phyloP scores from a whole-genome alignment of 1,140 invertebrate genomes.

The Zeugodacus cucurbitae region DNA sequence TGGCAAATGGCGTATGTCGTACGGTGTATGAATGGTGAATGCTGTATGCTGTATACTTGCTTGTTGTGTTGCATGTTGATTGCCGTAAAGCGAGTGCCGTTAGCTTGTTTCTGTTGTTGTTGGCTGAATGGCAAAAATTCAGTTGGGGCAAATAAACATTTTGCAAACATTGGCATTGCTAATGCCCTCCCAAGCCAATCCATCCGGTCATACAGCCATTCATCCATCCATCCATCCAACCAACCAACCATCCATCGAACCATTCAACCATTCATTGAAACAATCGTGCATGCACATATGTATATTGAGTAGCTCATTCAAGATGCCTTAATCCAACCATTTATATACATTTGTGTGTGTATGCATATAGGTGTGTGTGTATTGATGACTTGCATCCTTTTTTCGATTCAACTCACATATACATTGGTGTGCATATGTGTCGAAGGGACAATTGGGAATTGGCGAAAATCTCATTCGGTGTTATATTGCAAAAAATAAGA shows the following conservation, averaged over 20 bases:
- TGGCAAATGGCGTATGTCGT: conserved; percentile 34
- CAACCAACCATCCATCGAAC: not conserved
- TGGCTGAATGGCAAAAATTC: conserved; percentile 36
- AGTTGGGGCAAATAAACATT: conserved; percentile 44
- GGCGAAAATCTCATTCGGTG: conserved; percentile 6
- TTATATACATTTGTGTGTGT: not conserved
- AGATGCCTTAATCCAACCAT: not conserved
- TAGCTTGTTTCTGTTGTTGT: not conserved
- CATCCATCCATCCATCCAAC: not conserved
- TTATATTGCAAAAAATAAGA: not conserved
- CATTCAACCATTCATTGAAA: not conserved
- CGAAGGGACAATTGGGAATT: conserved; percentile 21
- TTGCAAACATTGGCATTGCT: conserved; percentile 32
- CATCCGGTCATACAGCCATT: not conserved
- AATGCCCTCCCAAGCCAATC: conserved; percentile 24
- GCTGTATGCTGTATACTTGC: not conserved
- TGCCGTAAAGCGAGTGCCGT: not conserved
- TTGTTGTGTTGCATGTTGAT: not conserved
- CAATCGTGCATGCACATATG: too few species aligned
- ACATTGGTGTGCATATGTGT: not conserved
- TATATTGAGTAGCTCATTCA: not conserved
- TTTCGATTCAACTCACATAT: conserved; percentile 2
- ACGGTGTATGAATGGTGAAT: not conserved
- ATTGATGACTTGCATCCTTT: not conserved
- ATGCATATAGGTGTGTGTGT: not conserved